phyloP scores from a whole-genome alignment of 2,888 invertebrate species.

The Druceiella hillmani region DNA sequence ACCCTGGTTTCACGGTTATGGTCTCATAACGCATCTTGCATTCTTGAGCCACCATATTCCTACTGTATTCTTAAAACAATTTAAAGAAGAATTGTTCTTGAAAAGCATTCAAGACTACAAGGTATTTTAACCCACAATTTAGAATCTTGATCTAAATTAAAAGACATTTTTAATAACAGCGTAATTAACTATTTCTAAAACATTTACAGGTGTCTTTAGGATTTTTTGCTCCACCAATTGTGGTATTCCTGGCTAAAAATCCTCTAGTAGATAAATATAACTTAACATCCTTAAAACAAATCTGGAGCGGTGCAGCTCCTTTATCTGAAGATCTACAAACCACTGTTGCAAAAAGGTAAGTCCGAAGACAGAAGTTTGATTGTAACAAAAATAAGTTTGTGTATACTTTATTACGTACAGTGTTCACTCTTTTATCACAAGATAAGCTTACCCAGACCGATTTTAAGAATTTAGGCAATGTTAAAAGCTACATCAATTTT shows the following conservation, averaged over 20 bases:
- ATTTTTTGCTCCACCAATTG: constrained; percentile 65
- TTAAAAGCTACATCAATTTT: too few relatives aligned
- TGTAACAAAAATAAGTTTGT: too few relatives aligned
- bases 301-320: constrained; percentile 67
- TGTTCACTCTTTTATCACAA: too few relatives aligned
- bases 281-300: constrained; percentile 53
- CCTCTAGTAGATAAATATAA: constrained; percentile 62
- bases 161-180: too few relatives aligned
- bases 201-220: constrained; percentile 42
- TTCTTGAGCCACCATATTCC: constrained; percentile 41
- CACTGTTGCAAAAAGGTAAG: constrained; percentile 36
- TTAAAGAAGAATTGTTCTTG: constrained; percentile 58
- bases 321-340: constrained; percentile 56
- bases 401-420: too few relatives aligned
- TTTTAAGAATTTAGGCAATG: too few relatives aligned
- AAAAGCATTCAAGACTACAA: constrained; percentile 52
- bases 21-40: constrained; percentile 50
- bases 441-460: too few relatives aligned
- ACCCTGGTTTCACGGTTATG: constrained; percentile 68
- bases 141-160: too few relatives aligned
- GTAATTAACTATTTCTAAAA: too few relatives aligned
- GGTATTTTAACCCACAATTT: too few relatives aligned
- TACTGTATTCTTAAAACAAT: constrained; percentile 45
- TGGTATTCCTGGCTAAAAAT: constrained; percentile 66
- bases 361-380: too few relatives aligned